Evolutionary conservation across 2,113 vertebrate genomes (phyloP), one percentile per base, ranked within the genome.

Genomic region (Pontoporia blainvillei): DNA sequence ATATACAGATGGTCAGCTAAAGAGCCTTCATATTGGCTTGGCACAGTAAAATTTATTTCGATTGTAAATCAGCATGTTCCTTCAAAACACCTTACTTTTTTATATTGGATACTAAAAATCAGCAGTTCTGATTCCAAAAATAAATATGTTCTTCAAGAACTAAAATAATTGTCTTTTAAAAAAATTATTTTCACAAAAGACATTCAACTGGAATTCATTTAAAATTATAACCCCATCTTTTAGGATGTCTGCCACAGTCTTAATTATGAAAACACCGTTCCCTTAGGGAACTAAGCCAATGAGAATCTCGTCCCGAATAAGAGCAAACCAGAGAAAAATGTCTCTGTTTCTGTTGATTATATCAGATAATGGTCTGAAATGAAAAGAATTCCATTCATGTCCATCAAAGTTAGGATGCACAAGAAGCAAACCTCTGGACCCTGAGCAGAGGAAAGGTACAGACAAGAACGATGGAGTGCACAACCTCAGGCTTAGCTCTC

Each of bases 301-400:
- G 66, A 71, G 82, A 96, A 95, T 93, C 36, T 85, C 96, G 41
- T 96, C 72, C 76, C 52, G 82, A 94, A 90, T 75, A 94, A 96
- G n/a, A 93, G 54, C 46, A 87, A 95, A 97, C 13, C 52, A 94
- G 41, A 76, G 75, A 81, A 96, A 97, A 96, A 90, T 39, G 76
- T 81, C 76, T 96, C 95, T 93, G 82, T 91, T 94, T 96, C 86
- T 75, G 34, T 15, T 93, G 92, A 85, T 97, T 96, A 95, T 72
- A 81, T 91, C 52, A 97, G 78, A 96, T 88, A 96, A 91, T 86
- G 67, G 71, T 88, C 79, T 91, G 62, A 96, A 94, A 95, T 85
- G 81, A 97, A 87, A 96, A 90, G 71, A 96, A 82, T 95, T 84
- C 90, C 93, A 76, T 94, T 97, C 81, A 59, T 36, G 82, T 73